Conservation (phyloP, 2,113 vertebrate species). For the Meleagris gallopavo region DNA sequence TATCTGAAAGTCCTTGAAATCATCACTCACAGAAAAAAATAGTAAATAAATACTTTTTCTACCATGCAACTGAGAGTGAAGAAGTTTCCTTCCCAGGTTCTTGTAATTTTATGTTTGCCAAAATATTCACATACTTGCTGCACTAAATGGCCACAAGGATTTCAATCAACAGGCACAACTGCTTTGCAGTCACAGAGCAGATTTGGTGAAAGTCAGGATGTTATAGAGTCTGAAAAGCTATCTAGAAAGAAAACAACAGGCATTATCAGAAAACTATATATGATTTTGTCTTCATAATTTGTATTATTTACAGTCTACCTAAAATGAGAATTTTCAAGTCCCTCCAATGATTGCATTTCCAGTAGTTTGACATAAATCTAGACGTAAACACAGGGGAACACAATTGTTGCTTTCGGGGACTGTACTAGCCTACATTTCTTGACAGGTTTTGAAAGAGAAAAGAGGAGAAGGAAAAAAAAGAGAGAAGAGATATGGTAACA, state of each 20-base stretch:
- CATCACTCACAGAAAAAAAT: neutral
- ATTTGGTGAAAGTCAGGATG: neutral
- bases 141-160: neutral
- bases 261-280: neutral
- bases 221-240: neutral
- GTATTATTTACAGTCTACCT: neutral
- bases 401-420: neutral
- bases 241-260: neutral
- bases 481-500: too few species aligned
- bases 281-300: neutral
- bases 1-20: neutral
- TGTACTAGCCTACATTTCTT: neutral
- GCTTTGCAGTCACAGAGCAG: rapidly evolving
- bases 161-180: neutral
- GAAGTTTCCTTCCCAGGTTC: neutral
- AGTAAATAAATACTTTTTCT: neutral
- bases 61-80: neutral
- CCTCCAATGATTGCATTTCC: neutral
- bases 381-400: neutral
- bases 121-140: neutral
- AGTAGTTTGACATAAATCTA: neutral
- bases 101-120: neutral
- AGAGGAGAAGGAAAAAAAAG: neutral
- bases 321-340: neutral
- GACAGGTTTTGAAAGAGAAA: neutral